These are phyloP conservation scores for Copsychus sechellarum DNA, from an alignment of 2,113 vertebrate genomes.

Conservation along the genomic window DNA sequence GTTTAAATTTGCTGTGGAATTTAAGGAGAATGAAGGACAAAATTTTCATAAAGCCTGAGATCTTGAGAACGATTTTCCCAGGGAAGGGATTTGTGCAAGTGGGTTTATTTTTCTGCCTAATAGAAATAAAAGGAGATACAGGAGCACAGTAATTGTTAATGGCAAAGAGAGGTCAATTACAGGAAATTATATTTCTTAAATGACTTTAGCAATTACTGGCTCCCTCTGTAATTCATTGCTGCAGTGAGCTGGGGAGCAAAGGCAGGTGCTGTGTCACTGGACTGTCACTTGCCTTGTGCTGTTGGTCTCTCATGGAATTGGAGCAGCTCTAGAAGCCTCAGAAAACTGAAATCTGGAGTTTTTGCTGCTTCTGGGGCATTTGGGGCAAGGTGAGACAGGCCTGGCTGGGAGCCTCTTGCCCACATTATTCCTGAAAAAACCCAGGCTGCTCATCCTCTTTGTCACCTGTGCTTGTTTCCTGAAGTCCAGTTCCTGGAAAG, in stretches of 20 bases:
- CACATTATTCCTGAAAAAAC: fast-evolving
- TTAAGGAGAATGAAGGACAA: not conserved
- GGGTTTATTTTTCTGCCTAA: not conserved
- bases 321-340: not conserved
- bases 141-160: not conserved
- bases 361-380: too few relatives aligned
- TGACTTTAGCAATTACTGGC: not conserved
- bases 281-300: not conserved
- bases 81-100: not conserved
- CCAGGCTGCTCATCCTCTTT: not conserved
- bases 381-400: not conserved
- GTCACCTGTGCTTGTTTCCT: not conserved
- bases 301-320: fast-evolving
- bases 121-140: not conserved
- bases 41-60: not conserved
- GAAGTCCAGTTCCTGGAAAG: constrained; percentile 13
- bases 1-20: not conserved
- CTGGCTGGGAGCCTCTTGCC: not conserved
- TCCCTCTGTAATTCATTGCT: not conserved
- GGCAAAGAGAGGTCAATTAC: not conserved
- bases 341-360: not conserved
- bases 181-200: not conserved
- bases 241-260: not conserved
- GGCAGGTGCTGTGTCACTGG: not conserved
- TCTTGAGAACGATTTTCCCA: not conserved